phyloP scores from a whole-genome alignment of 1,140 invertebrate genomes.

The Dermatophagoides farinae region DNA sequence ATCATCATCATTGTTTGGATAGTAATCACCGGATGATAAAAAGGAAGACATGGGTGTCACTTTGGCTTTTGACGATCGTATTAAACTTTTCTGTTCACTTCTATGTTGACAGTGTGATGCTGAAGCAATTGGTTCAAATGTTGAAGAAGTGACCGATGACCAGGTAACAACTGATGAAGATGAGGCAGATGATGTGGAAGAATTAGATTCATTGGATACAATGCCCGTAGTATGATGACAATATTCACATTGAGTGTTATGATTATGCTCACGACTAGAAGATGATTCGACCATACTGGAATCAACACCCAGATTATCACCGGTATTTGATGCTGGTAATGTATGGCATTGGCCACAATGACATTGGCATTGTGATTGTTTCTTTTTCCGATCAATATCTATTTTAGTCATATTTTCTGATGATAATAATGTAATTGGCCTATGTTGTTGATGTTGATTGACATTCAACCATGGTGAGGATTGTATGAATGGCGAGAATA shows the following conservation, averaged over 20 bases:
- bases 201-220: too few relatives aligned
- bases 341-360: neutral
- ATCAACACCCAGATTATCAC: too few relatives aligned
- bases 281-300: too few relatives aligned
- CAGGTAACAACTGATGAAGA: neutral
- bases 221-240: too few relatives aligned
- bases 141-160: conserved; percentile 4
- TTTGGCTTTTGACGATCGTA: neutral
- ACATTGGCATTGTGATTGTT: neutral
- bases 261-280: neutral
- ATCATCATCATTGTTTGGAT: neutral
- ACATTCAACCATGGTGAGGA: too few relatives aligned
- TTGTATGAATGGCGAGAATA: too few relatives aligned
- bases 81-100: neutral
- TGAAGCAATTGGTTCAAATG: neutral
- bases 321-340: neutral
- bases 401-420: neutral
- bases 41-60: neutral
- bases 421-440: too few relatives aligned
- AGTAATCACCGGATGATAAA: neutral
- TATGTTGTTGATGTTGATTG: too few relatives aligned
- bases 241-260: neutral
- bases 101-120: neutral
- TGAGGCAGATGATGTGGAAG: neutral
- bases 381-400: neutral